Conservation (phyloP, 64 coral and sea anemone species). For the Astreopora myriophthalma region DNA sequence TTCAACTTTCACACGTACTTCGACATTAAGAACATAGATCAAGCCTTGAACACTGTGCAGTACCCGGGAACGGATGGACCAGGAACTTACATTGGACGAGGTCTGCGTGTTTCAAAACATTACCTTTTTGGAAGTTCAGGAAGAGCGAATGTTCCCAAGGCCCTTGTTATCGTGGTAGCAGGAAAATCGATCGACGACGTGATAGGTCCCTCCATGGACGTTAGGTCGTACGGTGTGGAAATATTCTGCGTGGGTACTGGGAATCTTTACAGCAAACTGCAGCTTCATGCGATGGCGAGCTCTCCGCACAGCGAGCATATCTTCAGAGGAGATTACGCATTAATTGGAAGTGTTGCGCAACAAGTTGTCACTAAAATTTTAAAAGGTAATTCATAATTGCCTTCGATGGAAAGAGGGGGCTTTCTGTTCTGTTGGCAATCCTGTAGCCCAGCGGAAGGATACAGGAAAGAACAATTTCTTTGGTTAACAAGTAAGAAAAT, state of each 20-base stretch:
- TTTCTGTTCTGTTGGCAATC: no score
- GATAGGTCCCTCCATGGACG: conserved; percentile 70
- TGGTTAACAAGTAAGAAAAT: no score
- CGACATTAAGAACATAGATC: conserved; percentile 83
- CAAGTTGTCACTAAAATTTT: conserved; percentile 93
- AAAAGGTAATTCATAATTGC: no score
- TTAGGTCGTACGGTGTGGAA: conserved; percentile 69
- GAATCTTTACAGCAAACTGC: conserved; percentile 76
- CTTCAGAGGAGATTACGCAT: conserved; percentile 58
- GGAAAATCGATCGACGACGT: conserved; percentile 93
- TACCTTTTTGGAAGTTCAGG: conserved; percentile 73
- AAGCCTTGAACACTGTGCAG: conserved; percentile 74
- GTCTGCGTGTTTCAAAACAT: conserved; percentile 70
- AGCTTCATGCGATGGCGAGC: conserved; percentile 93
- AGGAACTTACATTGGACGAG: conserved; percentile 90
- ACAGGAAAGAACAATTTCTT: no score
- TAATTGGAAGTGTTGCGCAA: conserved; percentile 74
- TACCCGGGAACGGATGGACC: conserved; percentile 91
- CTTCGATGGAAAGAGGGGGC: no score
- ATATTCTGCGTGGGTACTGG: conserved; percentile 85
- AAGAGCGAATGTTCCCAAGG: conserved; percentile 56
- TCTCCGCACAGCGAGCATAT: conserved; percentile 89
- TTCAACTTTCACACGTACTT: conserved; percentile 96
- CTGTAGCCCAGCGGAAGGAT: no score
- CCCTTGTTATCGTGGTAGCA: conserved; percentile 69